Conservation (phyloP, 2,888 invertebrate species). For the Aproaerema taeniolella region DNA sequence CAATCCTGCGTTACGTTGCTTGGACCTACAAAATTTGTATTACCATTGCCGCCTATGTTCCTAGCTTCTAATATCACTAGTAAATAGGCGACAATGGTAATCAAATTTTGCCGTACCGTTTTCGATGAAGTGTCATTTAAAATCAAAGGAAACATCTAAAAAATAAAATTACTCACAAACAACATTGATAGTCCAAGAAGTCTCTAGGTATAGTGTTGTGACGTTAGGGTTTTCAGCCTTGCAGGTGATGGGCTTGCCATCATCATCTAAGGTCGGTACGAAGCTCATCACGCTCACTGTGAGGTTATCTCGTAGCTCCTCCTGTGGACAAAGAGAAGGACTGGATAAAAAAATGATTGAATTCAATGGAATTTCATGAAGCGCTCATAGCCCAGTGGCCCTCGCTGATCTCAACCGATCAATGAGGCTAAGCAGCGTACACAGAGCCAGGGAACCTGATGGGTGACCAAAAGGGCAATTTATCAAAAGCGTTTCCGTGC, state of each 20-base stretch:
- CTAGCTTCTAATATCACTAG: too few relatives aligned
- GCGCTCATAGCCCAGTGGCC: too few relatives aligned
- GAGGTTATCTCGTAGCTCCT: conserved; percentile 87
- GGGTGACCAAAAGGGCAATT: too few relatives aligned
- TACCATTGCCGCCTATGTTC: too few relatives aligned
- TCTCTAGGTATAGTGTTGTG: conserved; percentile 88
- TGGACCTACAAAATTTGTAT: too few relatives aligned
- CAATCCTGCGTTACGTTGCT: too few relatives aligned
- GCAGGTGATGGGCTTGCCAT: conserved; percentile 92
- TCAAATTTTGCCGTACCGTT: too few relatives aligned
- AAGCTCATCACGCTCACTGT: conserved; percentile 92
- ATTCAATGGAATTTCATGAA: not conserved
- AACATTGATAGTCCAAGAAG: conserved; percentile 91
- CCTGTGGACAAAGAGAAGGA: conserved; percentile 74
- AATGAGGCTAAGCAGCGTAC: too few relatives aligned
- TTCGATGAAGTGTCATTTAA: not conserved
- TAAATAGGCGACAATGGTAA: too few relatives aligned
- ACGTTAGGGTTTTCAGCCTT: conserved; percentile 95
- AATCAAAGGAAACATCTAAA: not conserved
- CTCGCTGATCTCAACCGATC: too few relatives aligned
- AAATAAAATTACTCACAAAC: conserved; percentile 85
- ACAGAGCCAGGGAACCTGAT: too few relatives aligned
- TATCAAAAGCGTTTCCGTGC: too few relatives aligned
- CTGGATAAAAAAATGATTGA: not conserved
- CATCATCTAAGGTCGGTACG: conserved; percentile 92